These are phyloP conservation scores for Aphidius ervi DNA, from an alignment of 1,140 invertebrate genomes.

Conservation along the genomic window DNA sequence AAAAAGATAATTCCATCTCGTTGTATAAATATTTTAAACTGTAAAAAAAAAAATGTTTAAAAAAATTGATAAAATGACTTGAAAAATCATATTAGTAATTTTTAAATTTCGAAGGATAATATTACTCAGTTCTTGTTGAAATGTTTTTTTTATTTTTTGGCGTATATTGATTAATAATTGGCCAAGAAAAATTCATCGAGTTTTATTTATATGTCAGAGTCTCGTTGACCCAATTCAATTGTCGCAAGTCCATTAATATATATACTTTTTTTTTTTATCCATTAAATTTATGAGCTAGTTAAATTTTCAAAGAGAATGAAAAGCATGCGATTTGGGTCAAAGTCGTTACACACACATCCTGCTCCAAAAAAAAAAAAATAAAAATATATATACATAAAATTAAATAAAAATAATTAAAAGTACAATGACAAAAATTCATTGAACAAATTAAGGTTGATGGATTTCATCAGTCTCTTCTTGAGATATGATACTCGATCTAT, in stretches of 20 bases:
- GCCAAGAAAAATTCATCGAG: not conserved
- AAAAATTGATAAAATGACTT: too few relatives aligned
- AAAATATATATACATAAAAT: not conserved
- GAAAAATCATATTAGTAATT: too few relatives aligned
- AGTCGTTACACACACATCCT: not conserved
- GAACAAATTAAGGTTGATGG: conserved; percentile 28
- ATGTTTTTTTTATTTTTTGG: too few relatives aligned
- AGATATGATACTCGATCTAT: conserved; percentile 55
- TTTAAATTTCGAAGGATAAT: too few relatives aligned
- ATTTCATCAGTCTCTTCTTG: conserved; percentile 50
- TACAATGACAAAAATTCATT: not conserved
- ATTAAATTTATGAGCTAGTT: too few relatives aligned
- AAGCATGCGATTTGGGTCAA: conserved; percentile 4
- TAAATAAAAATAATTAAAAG: not conserved
- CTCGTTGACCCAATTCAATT: conserved; percentile 1
- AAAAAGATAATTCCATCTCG: too few relatives aligned
- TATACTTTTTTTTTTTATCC: conserved; percentile 11
- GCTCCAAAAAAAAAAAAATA: not conserved
- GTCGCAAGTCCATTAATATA: conserved; percentile 9
- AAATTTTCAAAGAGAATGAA: not conserved
- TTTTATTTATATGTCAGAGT: not conserved
- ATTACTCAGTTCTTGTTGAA: too few relatives aligned
- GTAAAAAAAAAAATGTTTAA: too few relatives aligned
- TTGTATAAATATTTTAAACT: too few relatives aligned
- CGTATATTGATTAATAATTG: too few relatives aligned